These are phyloP conservation scores for Parnassius mnemosyne DNA, from an alignment of 2,888 invertebrate species.

Conservation along the genomic window DNA sequence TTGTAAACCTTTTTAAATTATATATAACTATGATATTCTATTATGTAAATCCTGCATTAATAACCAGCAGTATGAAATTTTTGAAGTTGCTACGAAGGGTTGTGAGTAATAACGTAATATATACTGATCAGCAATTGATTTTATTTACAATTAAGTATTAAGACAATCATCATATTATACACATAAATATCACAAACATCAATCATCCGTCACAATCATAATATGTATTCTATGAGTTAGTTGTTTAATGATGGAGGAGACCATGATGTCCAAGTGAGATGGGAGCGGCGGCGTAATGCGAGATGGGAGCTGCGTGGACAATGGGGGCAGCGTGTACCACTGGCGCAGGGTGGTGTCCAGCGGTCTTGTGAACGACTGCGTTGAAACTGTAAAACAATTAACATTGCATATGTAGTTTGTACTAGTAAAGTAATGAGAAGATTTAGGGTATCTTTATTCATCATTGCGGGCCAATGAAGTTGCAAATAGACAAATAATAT, in stretches of 20 bases:
- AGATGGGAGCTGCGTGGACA: constrained; percentile 54
- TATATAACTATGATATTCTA: too few relatives aligned
- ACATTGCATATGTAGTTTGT: too few relatives aligned
- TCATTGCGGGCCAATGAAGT: too few relatives aligned
- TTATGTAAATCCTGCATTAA: too few relatives aligned
- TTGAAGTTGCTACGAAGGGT: neutral
- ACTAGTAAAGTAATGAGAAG: too few relatives aligned
- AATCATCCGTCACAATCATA: constrained; percentile 66
- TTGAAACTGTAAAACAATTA: constrained; percentile 64
- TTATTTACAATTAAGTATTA: constrained; percentile 73
- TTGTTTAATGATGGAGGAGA: constrained; percentile 63
- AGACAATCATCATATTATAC: constrained; percentile 61
- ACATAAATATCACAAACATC: constrained; percentile 79
- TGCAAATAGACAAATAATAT: too few relatives aligned
- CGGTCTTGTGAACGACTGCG: constrained; percentile 77
- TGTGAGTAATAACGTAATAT: constrained; percentile 23
- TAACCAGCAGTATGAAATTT: too few relatives aligned
- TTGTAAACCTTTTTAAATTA: too few relatives aligned
- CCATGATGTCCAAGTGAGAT: constrained; percentile 70
- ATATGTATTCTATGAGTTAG: constrained; percentile 51
- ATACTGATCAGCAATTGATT: constrained; percentile 71
- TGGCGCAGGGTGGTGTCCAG: constrained; percentile 72
- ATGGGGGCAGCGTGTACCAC: constrained; percentile 54
- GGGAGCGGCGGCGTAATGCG: constrained; percentile 54
- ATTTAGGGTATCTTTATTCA: too few relatives aligned